Conservation (phyloP, 2,113 vertebrate species). For the Collichthys lucidus region DNA sequence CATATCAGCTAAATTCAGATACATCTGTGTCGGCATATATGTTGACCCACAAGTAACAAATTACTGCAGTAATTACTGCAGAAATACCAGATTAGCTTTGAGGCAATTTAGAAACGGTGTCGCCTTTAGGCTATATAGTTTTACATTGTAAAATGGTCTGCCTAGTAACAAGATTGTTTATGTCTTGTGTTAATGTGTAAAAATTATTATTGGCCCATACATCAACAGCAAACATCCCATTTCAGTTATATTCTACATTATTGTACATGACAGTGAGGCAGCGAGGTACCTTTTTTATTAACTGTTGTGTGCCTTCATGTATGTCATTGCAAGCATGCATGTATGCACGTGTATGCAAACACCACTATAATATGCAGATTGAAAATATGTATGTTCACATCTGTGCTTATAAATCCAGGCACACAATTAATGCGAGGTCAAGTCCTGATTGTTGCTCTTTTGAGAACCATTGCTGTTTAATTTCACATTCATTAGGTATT, state of each 20-base stretch:
- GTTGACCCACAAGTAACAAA: background rate
- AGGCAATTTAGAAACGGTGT: background rate
- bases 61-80: background rate
- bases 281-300: background rate
- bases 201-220: background rate
- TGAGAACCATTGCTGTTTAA: slow-evolving; percentile 45
- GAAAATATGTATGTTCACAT: slow-evolving; percentile 6
- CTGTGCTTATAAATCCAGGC: slow-evolving; percentile 18
- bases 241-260: background rate
- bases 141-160: background rate
- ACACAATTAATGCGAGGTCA: slow-evolving; percentile 54
- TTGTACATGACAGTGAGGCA: background rate
- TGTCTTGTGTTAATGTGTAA: background rate
- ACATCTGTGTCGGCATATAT: background rate
- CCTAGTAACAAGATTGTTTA: background rate
- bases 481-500: slow-evolving; percentile 61
- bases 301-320: background rate
- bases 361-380: background rate
- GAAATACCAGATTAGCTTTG: background rate
- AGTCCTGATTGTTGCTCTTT: slow-evolving; percentile 42
- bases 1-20: background rate
- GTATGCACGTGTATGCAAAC: background rate
- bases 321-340: slow-evolving; percentile 15
- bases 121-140: background rate
- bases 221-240: background rate